Base-by-base conservation (phyloP, 2,888 invertebrate genomes). In the Lumbricus terrestris region DNA sequence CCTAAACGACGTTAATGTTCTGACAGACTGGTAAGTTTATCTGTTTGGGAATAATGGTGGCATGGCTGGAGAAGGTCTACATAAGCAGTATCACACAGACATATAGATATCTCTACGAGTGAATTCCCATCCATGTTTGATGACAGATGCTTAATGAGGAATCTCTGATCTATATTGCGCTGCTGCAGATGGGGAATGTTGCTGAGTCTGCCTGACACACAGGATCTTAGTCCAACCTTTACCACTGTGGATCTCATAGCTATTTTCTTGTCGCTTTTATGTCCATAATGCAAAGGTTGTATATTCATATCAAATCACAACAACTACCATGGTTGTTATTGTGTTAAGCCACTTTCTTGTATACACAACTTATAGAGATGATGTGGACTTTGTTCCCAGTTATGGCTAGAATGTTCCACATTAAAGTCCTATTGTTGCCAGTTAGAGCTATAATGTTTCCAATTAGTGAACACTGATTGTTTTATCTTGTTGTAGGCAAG, bases 241-340 rank as follows among this genome's bases (percentile, higher is more conserved):
- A n/a, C 69, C 69, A 69, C 69, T 29, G n/a, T 69, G 69, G n/a
- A 8, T 69, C 2, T 69, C 11, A 69, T n/a, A n/a, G 69, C 69
- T n/a, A 69, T 69, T 69, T 69, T 29, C n/a, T n/a, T 69, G n/a
- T 69, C 4, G 69, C 69, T 69, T 69, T 69, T 69, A 69, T 69
- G n/a, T 69, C 69, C 69, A 69, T 69, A 69, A n/a, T 69, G 69
- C 69, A 69, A 69, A 69, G 69, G 69, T n/a, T 69, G 69, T 11
- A n/a, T 69, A n/a, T 69, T n/a, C 69, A 69, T 69, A 69, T 69
- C 69, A n/a, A 69, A 69, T 69, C 69, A 69, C 69, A 69, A 69
- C 69, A 69, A 69, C 69, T n/a, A 69, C n/a, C 29, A 1, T 69
- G 29, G n/a, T n/a, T 69, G 69, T 69, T 8, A 69, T n/a, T 69